phyloP scores from a whole-genome alignment of 2,888 invertebrate species.

The Fissipunctia ypsillon region DNA sequence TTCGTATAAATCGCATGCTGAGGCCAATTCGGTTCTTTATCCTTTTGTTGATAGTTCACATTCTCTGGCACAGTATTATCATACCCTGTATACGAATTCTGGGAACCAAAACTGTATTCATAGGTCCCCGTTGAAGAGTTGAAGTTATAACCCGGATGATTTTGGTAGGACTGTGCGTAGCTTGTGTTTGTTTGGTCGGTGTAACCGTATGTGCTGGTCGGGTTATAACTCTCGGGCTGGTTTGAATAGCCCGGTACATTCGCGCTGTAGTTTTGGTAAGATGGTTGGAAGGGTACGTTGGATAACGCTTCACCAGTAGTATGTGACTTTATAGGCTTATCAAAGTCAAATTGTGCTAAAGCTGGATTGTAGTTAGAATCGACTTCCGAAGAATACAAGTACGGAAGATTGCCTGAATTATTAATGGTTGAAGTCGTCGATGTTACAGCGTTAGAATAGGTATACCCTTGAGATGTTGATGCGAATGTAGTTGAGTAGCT shows the following conservation, averaged over 20 bases:
- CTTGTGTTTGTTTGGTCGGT: slow-evolving; percentile 72
- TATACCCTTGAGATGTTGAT: slow-evolving; percentile 77
- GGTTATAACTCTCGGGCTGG: slow-evolving; percentile 70
- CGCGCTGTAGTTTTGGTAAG: slow-evolving; percentile 67
- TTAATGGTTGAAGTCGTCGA: slow-evolving; percentile 65
- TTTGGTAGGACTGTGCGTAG: slow-evolving; percentile 82
- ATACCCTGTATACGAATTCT: slow-evolving; percentile 80
- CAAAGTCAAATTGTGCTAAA: slow-evolving; percentile 79
- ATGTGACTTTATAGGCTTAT: slow-evolving; percentile 87
- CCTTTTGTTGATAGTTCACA: slow-evolving; percentile 71
- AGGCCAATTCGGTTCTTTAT: slow-evolving; percentile 77
- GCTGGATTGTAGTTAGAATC: slow-evolving; percentile 69
- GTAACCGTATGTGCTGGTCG: slow-evolving; percentile 69
- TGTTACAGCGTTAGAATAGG: slow-evolving; percentile 74
- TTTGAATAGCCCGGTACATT: slow-evolving; percentile 51
- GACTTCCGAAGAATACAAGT: slow-evolving; percentile 63
- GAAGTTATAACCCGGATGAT: slow-evolving; percentile 92
- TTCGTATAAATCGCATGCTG: slow-evolving; percentile 85
- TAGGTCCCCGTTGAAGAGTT: slow-evolving; percentile 90
- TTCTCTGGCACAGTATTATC: slow-evolving; percentile 70
- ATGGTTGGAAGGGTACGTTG: slow-evolving; percentile 65
- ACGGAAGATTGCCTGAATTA: slow-evolving; percentile 67
- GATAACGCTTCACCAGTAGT: slow-evolving; percentile 84
- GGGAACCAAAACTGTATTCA: slow-evolving; percentile 92
- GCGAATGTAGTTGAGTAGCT: slow-evolving; percentile 74